Percentiles rank a stretch among this genome's conserved stretches.
These are phyloP conservation scores for Chondrosia reniformis DNA, from an alignment of 37 sponge, comb jelly and placozoan species.

Conservation along the genomic window DNA sequence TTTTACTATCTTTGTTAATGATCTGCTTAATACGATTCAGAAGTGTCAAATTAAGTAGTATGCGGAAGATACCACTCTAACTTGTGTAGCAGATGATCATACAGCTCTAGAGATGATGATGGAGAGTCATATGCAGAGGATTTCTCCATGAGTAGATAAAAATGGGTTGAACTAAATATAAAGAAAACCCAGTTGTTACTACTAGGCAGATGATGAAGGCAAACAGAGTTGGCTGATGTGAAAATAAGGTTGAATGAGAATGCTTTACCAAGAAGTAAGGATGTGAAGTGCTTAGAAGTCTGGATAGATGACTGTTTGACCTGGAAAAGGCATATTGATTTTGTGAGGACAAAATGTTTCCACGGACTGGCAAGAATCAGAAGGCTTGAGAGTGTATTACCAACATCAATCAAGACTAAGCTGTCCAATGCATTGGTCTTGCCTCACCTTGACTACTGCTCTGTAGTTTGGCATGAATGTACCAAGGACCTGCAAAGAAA, in stretches of 20 bases:
- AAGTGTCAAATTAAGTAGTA: background rate
- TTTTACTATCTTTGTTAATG: constrained; percentile 31
- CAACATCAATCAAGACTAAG: background rate
- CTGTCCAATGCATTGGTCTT: background rate
- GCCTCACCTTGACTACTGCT: constrained; percentile 28
- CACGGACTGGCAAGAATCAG: background rate
- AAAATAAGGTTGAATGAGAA: background rate
- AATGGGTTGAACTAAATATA: background rate
- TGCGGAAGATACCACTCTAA: constrained; percentile 32
- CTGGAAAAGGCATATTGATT: constrained; percentile 5
- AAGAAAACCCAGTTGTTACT: background rate
- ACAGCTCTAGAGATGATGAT: background rate
- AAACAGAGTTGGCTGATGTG: background rate
- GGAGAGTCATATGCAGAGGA: background rate
- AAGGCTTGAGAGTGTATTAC: constrained; percentile 12
- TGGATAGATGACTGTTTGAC: constrained; percentile 18
- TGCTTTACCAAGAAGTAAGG: background rate
- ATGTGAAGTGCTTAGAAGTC: constrained; percentile 5
- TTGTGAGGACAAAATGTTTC: constrained; percentile 11
- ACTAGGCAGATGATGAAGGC: background rate
- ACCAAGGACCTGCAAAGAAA: constrained; percentile 9
- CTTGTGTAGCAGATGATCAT: background rate
- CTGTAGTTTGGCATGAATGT: constrained; percentile 27
- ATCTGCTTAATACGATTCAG: constrained; percentile 12
- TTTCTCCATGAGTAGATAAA: background rate